Conservation (phyloP, 2,888 invertebrate genomes). For the Dynastes maya region DNA sequence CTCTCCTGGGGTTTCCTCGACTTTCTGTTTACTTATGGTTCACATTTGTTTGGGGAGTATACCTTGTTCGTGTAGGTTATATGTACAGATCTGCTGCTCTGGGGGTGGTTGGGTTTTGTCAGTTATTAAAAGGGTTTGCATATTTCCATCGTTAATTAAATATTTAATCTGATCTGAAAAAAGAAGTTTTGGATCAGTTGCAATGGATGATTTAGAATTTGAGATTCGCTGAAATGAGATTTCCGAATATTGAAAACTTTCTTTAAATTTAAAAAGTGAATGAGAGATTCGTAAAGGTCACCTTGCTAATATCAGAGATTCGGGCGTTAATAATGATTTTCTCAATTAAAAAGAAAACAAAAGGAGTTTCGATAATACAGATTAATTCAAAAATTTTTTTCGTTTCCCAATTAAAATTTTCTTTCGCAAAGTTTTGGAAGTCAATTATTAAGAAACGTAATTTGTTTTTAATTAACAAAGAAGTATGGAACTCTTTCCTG, state of each 20-base stretch:
- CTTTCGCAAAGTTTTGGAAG: too few species aligned
- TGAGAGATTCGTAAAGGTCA: too few species aligned
- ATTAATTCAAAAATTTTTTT: not conserved
- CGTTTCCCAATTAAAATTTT: not conserved
- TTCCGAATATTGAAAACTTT: too few species aligned
- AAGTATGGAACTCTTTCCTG: too few species aligned
- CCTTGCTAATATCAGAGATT: too few species aligned
- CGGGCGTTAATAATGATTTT: not conserved
- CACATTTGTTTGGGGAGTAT: conserved; percentile 39
- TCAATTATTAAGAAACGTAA: too few species aligned
- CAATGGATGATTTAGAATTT: too few species aligned
- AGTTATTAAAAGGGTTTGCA: conserved; percentile 34
- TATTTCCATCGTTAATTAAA: conserved; percentile 40
- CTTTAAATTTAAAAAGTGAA: too few species aligned
- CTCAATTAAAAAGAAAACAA: not conserved
- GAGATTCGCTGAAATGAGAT: not conserved
- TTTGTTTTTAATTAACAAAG: too few species aligned
- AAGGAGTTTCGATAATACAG: not conserved
- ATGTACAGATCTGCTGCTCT: conserved; percentile 1
- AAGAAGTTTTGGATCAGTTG: not conserved
- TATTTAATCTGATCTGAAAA: not conserved
- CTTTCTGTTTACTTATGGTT: conserved; percentile 39
- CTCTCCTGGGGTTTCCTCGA: too few species aligned
- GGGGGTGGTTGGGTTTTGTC: not conserved
- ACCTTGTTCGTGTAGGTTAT: conserved; percentile 27